Conservation (phyloP, 1,140 invertebrate genomes). For the Panulirus ornatus region DNA sequence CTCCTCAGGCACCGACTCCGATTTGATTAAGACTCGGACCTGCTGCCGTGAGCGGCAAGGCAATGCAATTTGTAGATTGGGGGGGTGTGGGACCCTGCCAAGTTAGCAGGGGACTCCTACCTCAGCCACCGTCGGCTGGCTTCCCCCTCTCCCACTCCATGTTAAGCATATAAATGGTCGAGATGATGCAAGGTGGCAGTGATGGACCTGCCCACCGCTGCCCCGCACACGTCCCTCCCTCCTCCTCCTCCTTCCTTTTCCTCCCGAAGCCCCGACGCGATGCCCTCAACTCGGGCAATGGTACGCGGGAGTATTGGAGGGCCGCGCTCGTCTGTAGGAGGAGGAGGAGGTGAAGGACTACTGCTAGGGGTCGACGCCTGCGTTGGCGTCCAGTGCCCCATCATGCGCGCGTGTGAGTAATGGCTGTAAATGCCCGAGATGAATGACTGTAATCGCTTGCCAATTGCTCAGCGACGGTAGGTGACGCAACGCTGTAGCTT, state of each 20-base stretch:
- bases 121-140: neutral
- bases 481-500: too few species aligned
- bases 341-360: neutral
- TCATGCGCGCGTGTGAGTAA: too few species aligned
- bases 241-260: too few species aligned
- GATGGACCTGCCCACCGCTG: constrained; percentile 17
- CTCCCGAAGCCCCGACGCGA: neutral
- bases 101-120: constrained; percentile 13
- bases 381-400: too few species aligned
- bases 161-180: constrained; percentile 50
- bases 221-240: too few species aligned
- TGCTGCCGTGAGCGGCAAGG: constrained; percentile 60
- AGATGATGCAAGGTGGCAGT: constrained; percentile 49
- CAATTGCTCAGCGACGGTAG: too few species aligned
- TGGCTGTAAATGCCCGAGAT: too few species aligned
- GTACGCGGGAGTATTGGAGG: too few species aligned
- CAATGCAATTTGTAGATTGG: constrained; percentile 64
- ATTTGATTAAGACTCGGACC: constrained; percentile 70
- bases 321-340: neutral
- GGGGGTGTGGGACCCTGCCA: constrained; percentile 41
- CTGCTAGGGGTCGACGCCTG: too few species aligned
- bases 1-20: constrained; percentile 65
- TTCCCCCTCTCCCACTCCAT: constrained; percentile 21
- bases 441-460: too few species aligned
- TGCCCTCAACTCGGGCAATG: too few species aligned